Evolutionary conservation across 2,113 vertebrate genomes (phyloP), one percentile per base, ranked within the genome.

Genomic region (Acrocephalus arundinaceus): DNA sequence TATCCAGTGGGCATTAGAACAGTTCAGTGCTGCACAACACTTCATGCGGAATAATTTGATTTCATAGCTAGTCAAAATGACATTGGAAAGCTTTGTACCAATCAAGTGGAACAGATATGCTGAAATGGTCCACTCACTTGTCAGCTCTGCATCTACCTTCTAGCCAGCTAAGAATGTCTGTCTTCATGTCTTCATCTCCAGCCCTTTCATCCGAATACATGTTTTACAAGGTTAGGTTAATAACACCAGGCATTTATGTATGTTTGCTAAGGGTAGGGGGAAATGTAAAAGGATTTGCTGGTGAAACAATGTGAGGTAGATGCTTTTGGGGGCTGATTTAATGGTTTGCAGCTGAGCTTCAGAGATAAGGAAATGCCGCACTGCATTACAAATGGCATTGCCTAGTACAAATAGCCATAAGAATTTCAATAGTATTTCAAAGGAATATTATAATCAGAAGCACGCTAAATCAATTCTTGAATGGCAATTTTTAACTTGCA

Each of bases 401-500:
- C 49, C 49, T 67, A 90, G 63, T 73, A 94, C 51, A 76, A 87
- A 68, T 20, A 85, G 82, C 49, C 43, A 37, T 46, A 84, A 86
- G 41, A 83, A 94, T 90, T 88, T 87, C 57, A 39, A 11, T 24
- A 33, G 37, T 35, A 83, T 96, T 94, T 93, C 87, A 94, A 88
- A 88, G 18, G 55, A 90, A 45, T 88, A 93, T 67, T 90, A 84
- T 48, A 90, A 93, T 75, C 59, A 88, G 72, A 67, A 63, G 24
- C 48, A 89, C 3, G 17, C 85, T 65, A 83, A 95, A 88, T 90
- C 75, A 86, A 48, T 61, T 65, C 30, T 83, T 84, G 51, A 94
- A 93, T 71, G 31, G 45, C 59, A 90, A 41, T 84, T 95, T 97
- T 93, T 86, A 71, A 74, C 83, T 85, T 90, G 76, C 93, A 96